Percentiles rank a stretch among this genome's conserved stretches.
Conservation (phyloP, 2,113 vertebrate genomes). For the Xiphophorus hellerii region DNA sequence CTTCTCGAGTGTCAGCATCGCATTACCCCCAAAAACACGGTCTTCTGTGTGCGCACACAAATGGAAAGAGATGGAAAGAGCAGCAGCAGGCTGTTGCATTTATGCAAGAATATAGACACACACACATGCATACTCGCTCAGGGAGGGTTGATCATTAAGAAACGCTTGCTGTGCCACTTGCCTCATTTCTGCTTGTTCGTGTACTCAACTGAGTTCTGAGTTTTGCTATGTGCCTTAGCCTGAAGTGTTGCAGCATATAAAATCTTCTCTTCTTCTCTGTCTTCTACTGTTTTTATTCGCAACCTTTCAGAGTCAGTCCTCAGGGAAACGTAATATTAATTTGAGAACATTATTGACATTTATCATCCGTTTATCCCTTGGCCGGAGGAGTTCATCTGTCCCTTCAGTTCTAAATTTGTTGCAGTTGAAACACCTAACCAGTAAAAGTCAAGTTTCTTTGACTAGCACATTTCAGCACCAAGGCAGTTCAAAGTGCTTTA, state of each 20-base stretch:
- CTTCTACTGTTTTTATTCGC: slow-evolving; percentile 1
- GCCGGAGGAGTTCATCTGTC: neutral
- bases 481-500: too few relatives aligned
- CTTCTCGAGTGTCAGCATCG: slow-evolving; percentile 49
- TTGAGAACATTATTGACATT: neutral
- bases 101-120: neutral
- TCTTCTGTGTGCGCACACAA: slow-evolving; percentile 19
- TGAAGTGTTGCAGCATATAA: slow-evolving; percentile 17
- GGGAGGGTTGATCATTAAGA: slow-evolving; percentile 42
- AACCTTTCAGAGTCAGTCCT: neutral
- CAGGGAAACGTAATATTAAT: neutral
- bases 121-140: neutral
- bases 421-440: neutral
- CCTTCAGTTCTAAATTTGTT: neutral
- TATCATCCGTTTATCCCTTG: slow-evolving; percentile 12
- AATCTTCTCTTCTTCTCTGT: neutral
- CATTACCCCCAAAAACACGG: slow-evolving; percentile 23
- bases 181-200: slow-evolving; percentile 21
- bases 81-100: neutral
- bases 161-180: slow-evolving; percentile 15
- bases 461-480: too few relatives aligned
- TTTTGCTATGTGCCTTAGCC: slow-evolving; percentile 41
- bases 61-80: slow-evolving; percentile 18
- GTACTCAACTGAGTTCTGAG: slow-evolving; percentile 41
- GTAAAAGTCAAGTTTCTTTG: neutral